Evolutionary conservation across 1,140 invertebrate species (phyloP), one percentile per base, ranked within the genome.

Genomic region (Pachyrhynchus sulphureomaculatus): DNA sequence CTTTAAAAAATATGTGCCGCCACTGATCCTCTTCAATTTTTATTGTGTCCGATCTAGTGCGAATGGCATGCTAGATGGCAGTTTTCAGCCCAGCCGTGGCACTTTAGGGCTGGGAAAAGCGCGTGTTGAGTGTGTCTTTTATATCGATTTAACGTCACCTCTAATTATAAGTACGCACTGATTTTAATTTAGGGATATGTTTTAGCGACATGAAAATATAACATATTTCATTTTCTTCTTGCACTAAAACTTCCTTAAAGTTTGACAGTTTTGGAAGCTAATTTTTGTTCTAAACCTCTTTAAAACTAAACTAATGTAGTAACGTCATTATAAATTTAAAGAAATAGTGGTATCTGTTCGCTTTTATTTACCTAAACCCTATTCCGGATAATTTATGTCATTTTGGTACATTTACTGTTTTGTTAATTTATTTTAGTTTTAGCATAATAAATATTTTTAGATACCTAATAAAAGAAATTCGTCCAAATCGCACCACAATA

Each of bases 11-110:
- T 45, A 23, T 45, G 13, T 8, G 17, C 34, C 52, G 29, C 52
- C 52, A 54, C 52, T 54, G 52, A 10, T 42, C 23, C 53, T 56
- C 53, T 56, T 56, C 44, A 58, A 48, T 58, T 48, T 47, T 58
- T 48, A 58, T 48, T 48, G 42, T 48, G 55, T 48, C 42, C 42
- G 33, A 58, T 58, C 32, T 39, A 48, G 55, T 47, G 55, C 33
- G 39, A 58, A 58, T 67, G 53, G 62, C 65, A 67, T 67, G 65
- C 62, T 62, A 64, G 62, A 62, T 65, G 62, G 65, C 65, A 64
- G 62, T 65, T 58, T 60, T 18, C 47, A 52, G 37, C 26, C 26
- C 18, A 29, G 57, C 45, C 55, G 33, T 17, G 44, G 41, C 53
- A 56, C 47, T 60, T 52, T 52, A 18, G 48, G 47, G 39, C 23